phyloP scores from a whole-genome alignment of 2,113 vertebrate genomes.

The Xenus cinereus region DNA sequence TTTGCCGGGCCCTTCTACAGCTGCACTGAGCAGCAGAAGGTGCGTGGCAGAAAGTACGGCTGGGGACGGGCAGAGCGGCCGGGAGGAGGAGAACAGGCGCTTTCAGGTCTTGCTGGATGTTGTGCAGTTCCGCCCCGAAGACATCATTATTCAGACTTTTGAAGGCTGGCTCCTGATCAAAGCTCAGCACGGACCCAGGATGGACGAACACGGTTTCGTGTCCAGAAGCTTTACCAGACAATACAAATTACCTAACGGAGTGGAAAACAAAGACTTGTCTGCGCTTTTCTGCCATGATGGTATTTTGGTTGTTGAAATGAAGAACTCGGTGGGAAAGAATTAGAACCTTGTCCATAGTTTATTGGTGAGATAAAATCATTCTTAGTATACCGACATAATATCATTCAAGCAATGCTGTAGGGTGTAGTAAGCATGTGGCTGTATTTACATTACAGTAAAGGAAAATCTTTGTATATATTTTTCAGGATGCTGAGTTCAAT shows the following conservation, averaged over 20 bases:
- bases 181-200: neutral
- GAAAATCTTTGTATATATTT: neutral
- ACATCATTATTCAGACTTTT: neutral
- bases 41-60: neutral
- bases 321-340: neutral
- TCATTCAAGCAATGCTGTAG: neutral
- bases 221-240: neutral
- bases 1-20: neutral
- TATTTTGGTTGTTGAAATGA: neutral
- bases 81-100: neutral
- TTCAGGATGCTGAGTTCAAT: constrained; percentile 17
- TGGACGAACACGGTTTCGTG: neutral
- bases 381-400: neutral
- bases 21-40: neutral
- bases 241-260: neutral
- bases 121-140: neutral
- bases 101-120: neutral
- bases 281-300: neutral
- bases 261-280: neutral
- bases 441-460: constrained; percentile 30
- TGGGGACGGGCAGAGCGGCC: neutral
- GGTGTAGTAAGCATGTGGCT: neutral
- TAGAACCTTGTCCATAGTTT: neutral
- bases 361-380: neutral
- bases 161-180: neutral